A percentile compares a stretch with the other conserved stretches of the same genome.
Evolutionary conservation across 2,113 vertebrate species (phyloP).

Genomic region (Saguinus imperator): DNA sequence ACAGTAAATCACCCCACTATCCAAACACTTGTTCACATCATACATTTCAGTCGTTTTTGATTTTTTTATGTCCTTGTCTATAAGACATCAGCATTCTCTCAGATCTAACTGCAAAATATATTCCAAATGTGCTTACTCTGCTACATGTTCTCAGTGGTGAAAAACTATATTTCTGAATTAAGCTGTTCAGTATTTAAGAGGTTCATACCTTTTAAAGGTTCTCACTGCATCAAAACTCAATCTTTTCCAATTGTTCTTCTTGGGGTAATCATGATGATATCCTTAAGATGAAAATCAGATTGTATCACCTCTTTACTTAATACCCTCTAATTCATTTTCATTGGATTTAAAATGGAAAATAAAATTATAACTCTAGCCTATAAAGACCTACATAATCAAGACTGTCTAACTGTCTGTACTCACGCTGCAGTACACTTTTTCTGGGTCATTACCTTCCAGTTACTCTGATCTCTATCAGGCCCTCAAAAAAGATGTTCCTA

Average conservation of each 20-base stretch:
- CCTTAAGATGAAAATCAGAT: not conserved
- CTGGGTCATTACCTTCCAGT: not conserved
- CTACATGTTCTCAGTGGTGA: not conserved
- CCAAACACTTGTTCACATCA: not conserved
- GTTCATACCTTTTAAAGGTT: not conserved
- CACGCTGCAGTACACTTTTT: not conserved
- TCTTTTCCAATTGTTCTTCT: not conserved
- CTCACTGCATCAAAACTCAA: not conserved
- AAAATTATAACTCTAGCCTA: not conserved
- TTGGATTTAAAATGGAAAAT: not conserved
- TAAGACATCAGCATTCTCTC: not conserved
- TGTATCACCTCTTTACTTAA: not conserved
- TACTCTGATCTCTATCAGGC: not conserved
- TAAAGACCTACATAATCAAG: not conserved
- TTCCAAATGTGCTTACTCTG: not conserved
- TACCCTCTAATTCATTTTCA: not conserved
- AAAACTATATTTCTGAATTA: not conserved
- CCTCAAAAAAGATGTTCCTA: not conserved
- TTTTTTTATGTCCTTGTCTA: not conserved
- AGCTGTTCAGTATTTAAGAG: not conserved
- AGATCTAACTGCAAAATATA: not conserved
- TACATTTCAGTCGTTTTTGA: not conserved
- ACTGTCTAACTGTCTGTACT: not conserved
- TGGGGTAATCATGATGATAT: not conserved
- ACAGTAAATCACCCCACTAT: not conserved